Evolutionary conservation across 2,888 invertebrate species (phyloP).

Genomic region (Callyntrura sp.): DNA sequence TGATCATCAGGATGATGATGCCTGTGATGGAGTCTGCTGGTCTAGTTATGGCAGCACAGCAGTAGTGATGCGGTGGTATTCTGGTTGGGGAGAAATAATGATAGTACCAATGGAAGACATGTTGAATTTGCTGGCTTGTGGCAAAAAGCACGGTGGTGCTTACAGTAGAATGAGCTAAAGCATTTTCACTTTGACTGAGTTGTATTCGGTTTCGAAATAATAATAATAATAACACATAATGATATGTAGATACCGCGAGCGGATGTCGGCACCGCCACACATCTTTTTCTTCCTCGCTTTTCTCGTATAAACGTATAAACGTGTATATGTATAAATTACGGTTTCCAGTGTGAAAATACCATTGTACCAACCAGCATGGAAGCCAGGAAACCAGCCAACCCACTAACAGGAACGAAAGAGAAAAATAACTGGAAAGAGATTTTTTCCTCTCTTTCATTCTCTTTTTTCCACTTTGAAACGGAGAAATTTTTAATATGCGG

Average conservation of each 20-base stretch:
- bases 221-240: conserved; percentile 36
- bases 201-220: neutral
- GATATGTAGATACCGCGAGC: conserved; percentile 20
- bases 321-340: conserved; percentile 52
- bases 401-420: neutral
- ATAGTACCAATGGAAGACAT: neutral
- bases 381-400: conserved; percentile 6
- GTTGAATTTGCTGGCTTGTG: conserved; percentile 42
- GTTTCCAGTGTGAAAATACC: conserved; percentile 31
- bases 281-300: conserved; percentile 16
- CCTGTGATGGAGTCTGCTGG: neutral
- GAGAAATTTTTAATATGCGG: too few relatives aligned
- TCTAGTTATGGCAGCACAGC: neutral
- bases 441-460: conserved; percentile 1
- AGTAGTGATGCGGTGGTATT: neutral
- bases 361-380: conserved; percentile 13
- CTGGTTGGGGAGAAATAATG: neutral
- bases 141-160: neutral
- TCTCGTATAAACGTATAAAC: conserved; percentile 49
- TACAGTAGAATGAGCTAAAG: neutral
- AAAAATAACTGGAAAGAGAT: conserved; percentile 23
- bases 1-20: conserved; percentile 31
- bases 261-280: conserved; percentile 28
- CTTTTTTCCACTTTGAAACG: too few relatives aligned
- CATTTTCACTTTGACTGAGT: conserved; percentile 42